phyloP scores from a whole-genome alignment of 1,140 invertebrate genomes.

The Drosophila willistoni region DNA sequence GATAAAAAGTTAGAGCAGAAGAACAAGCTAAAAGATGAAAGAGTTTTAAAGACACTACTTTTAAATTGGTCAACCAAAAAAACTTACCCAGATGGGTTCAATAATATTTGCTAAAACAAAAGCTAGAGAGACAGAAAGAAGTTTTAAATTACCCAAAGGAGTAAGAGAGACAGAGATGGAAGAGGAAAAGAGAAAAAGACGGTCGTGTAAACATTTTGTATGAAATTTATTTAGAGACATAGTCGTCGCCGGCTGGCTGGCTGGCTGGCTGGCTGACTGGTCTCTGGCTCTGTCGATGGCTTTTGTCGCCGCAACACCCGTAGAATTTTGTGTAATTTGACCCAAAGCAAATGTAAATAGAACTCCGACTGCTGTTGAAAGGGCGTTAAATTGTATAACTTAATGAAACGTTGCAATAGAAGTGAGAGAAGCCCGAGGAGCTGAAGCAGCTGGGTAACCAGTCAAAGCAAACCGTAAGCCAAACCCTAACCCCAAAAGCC shows the following conservation, averaged over 20 bases:
- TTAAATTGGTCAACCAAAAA: slow-evolving; percentile 16
- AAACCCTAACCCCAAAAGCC: slow-evolving; percentile 49
- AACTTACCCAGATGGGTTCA: slow-evolving; percentile 44
- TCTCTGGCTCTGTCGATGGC: slow-evolving; percentile 62
- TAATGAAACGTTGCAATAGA: slow-evolving; percentile 69
- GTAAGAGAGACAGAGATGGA: slow-evolving; percentile 1
- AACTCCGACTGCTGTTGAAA: slow-evolving; percentile 74
- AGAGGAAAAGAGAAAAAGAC: slow-evolving; percentile 11
- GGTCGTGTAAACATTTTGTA: slow-evolving; percentile 66
- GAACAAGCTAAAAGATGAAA: slow-evolving; percentile 5
- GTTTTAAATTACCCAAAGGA: slow-evolving; percentile 68
- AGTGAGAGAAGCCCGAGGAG: slow-evolving; percentile 3
- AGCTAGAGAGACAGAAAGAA: slow-evolving; percentile 39
- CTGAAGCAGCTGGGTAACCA: slow-evolving; percentile 54
- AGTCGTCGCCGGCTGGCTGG: slow-evolving; percentile 3
- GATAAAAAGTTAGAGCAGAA: background rate
- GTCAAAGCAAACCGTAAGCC: slow-evolving; percentile 72
- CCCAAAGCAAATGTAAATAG: slow-evolving; percentile 82
- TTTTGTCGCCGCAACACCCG: slow-evolving; percentile 78
- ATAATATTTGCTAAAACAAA: slow-evolving; percentile 74
- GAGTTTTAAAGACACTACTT: slow-evolving; percentile 40
- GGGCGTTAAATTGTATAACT: slow-evolving; percentile 82
- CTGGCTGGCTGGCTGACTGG: slow-evolving; percentile 21
- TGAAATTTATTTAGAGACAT: slow-evolving; percentile 67
- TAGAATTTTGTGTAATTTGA: slow-evolving; percentile 82